A percentile compares a stretch with the other conserved stretches of the same genome.
These are phyloP conservation scores for Drosophila melanica DNA, from an alignment of 1,140 invertebrate species.

Conservation along the genomic window DNA sequence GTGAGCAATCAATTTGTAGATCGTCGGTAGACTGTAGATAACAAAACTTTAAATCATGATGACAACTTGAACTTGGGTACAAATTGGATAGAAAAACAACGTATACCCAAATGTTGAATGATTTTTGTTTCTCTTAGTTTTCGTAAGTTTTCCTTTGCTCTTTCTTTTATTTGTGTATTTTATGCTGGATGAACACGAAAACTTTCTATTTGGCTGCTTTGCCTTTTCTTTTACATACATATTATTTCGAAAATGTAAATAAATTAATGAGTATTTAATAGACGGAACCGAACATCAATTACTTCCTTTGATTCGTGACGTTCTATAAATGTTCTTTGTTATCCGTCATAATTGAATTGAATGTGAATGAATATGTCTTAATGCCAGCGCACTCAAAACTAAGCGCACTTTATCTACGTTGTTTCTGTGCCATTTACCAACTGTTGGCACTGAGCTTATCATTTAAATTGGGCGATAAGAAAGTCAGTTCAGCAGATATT, in stretches of 20 bases:
- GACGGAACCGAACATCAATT: slow-evolving; percentile 14
- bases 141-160: too few species aligned
- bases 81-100: too few species aligned
- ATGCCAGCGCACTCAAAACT: slow-evolving; percentile 49
- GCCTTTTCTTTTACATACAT: too few species aligned
- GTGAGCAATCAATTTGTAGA: slow-evolving; percentile 30
- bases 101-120: too few species aligned
- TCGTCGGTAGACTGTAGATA: slow-evolving; percentile 13
- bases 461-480: slow-evolving; percentile 27
- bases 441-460: slow-evolving; percentile 44
- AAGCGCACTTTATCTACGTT: slow-evolving; percentile 52
- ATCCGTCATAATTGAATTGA: slow-evolving; percentile 64
- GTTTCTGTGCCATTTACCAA: slow-evolving; percentile 50
- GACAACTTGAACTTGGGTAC: slow-evolving; percentile 1
- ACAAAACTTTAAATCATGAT: slow-evolving; percentile 5
- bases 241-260: too few species aligned
- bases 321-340: slow-evolving; percentile 33
- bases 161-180: too few species aligned
- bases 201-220: too few species aligned
- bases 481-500: slow-evolving; percentile 5
- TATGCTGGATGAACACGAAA: too few species aligned
- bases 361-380: slow-evolving; percentile 38
- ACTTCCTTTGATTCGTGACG: slow-evolving; percentile 1
- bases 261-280: slow-evolving; percentile 11
- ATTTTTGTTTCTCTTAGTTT: too few species aligned